Conservation (phyloP, 2,797 vertebrate species). For the Aeoliscus strigatus region DNA sequence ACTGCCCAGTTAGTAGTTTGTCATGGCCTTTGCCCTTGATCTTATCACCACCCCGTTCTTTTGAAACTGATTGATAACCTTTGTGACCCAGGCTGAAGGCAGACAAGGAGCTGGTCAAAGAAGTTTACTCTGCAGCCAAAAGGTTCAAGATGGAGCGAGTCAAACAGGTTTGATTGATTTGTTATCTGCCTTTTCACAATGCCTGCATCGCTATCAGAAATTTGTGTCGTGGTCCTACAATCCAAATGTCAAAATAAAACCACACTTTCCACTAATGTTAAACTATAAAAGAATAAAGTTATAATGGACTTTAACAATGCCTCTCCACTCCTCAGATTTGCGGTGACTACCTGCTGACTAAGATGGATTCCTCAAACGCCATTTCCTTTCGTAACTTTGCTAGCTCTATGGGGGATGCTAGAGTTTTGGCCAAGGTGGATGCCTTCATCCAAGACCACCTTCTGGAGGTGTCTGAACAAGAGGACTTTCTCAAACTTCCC, state of each 20-base stretch:
- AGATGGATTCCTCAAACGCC: constrained; percentile 88
- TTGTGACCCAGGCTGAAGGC: constrained; percentile 84
- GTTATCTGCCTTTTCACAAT: not conserved
- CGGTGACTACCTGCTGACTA: constrained; percentile 95
- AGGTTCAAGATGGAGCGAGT: constrained; percentile 97
- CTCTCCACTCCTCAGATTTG: constrained; percentile 80
- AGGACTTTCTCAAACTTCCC: constrained; percentile 97
- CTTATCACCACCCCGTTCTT: not conserved
- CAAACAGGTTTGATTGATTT: constrained; percentile 84
- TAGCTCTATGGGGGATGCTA: constrained; percentile 87
- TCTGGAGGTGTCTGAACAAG: constrained; percentile 91
- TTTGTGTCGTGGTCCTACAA: too few species aligned
- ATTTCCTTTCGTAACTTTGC: constrained; percentile 96
- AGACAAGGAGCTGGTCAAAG: constrained; percentile 94
- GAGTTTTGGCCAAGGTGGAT: constrained; percentile 90
- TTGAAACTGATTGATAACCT: constrained; percentile 32
- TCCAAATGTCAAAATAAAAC: not conserved
- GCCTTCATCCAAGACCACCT: constrained; percentile 94
- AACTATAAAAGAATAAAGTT: not conserved
- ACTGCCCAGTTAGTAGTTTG: constrained; percentile 91
- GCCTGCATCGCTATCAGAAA: too few species aligned
- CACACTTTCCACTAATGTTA: not conserved
- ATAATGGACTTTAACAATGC: not conserved
- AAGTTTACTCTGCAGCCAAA: constrained; percentile 97
- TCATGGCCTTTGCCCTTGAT: not conserved